Conservation (phyloP, 2,113 vertebrate species). For the Paracanthobrama guichenoti region DNA sequence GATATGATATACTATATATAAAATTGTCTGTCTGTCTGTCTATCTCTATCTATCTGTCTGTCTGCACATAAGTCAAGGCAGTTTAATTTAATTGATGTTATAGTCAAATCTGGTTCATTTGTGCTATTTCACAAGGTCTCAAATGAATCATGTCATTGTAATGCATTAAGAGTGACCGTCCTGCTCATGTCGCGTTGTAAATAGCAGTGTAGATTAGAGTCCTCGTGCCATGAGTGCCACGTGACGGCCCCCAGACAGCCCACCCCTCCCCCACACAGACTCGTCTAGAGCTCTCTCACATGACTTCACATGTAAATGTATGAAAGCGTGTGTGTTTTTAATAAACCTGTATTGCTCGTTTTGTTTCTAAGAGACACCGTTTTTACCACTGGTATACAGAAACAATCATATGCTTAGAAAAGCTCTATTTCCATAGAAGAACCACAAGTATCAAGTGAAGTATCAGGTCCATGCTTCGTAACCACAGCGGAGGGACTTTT, state of each 20-base stretch:
- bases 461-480: not conserved
- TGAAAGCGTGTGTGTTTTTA: conserved; percentile 3
- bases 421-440: conserved; percentile 5
- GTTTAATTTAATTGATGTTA: not conserved
- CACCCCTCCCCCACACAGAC: conserved; percentile 26
- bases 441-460: not conserved
- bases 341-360: conserved; percentile 48
- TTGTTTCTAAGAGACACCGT: conserved; percentile 26
- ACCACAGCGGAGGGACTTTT: conserved; percentile 26
- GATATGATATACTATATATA: not conserved
- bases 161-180: conserved; percentile 14
- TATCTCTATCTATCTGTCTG: not conserved
- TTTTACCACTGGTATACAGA: conserved; percentile 9
- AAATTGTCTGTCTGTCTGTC: not conserved
- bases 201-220: conserved; percentile 52
- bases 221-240: conserved; percentile 43
- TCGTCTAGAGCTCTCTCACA: conserved; percentile 43
- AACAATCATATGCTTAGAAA: conserved; percentile 27
- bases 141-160: not conserved
- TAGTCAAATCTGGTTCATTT: conserved; percentile 25
- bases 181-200: conserved; percentile 46
- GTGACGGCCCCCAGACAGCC: conserved; percentile 42
- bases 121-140: conserved; percentile 36
- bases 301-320: conserved; percentile 46
- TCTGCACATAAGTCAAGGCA: not conserved